Base-by-base conservation (phyloP, 53 echinoderm and acorn worm species). In the Glandiceps talaboti region DNA sequence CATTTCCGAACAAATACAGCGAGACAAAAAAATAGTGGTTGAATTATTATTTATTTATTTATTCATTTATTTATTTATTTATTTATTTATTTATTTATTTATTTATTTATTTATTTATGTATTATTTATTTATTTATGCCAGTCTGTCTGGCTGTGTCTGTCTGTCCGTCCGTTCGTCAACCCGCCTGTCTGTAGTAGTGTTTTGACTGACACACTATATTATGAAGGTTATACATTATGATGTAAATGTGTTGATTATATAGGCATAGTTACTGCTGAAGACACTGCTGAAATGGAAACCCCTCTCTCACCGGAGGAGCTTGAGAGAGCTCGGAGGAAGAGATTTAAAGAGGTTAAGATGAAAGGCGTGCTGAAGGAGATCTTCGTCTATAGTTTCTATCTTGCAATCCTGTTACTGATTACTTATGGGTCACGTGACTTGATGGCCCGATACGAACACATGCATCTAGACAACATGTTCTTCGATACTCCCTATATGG, bases 401-500 rank as follows among this genome's bases (percentile, higher is more conserved):
- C 82, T 91, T 30, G 30, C 73, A 14, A 33, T 89, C 1, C 78
- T 91, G 29, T 75, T 91, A 25, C 81, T 84, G 76, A 86, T 95
- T 74, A 84, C 92, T 1, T 90, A 86, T 27, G 96, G 96, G 28
- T 90, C 90, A 74, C 84, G 90, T 0, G 92, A 92, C 45, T 73
- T 77, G 32, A 81, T 80, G 29, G 76, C 87, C 6, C 92, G 75
- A 81, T 45, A 45, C 64, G 64, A 90, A 30, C 84, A 85, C 77
- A 82, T 86, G 76, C 85, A 90, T 25, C 86, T 92, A 82, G 83
- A 82, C 73, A 82, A 95, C 73, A 90, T 88, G 84, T 95, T 92
- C 33, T 86, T 95, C 6, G 82, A 90, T 26, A 86, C 96, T 1
- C n/a, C 80, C 1, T 95, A 95, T 83, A 88, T 92, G 75, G 96